Evolutionary conservation across 1,140 invertebrate genomes (phyloP), one percentile per base, ranked within the genome.

Genomic region (Maconellicoccus hirsutus): DNA sequence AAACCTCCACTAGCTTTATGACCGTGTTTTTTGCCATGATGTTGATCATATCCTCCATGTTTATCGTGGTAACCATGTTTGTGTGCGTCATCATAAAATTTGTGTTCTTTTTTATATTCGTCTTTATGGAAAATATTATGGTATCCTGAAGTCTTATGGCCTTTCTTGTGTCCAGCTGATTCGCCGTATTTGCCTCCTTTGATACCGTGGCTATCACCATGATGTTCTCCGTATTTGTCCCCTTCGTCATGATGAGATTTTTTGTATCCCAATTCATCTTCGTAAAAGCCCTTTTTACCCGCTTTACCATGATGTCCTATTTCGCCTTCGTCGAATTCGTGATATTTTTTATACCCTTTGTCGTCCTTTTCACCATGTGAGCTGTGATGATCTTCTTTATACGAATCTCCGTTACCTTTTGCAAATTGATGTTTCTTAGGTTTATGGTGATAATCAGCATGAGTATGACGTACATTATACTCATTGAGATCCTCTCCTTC

Each of bases 111-210:
- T 77, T 88, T 88, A 80, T 83, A 89, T 76, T 89, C 87, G 75
- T 89, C 86, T 78, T 89, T 89, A 78, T 84, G 82, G 77, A 85
- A 87, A 1, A 87, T 83, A 74, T 88, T 88, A 78, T 88, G 87
- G 78, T 84, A 89, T 21, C 87, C 87, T 1, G 81, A 86, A 4
- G 86, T 84, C 72, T 86, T 86, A 69, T 86, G 83, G 1, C 87
- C 87, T 75, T 88, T 88, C 76, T 86, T 86, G 78, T 84, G 83
- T 3, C 61, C 42, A 4, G 73, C 73, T 29, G 73, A 73, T 27
- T 75, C 71, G 16, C 74, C 75, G 59, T 66, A 76, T 21, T 73
- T 73, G 12, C 52, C 59, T 0, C 73, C 74, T 12, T 73, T 72
- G 1, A 71, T 77, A 74, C 78, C 78, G 71, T 80, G 78, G 69